Percentiles rank a stretch among this genome's conserved stretches.
phyloP scores from a whole-genome alignment of 2,888 invertebrate species.

The Clitarchus hookeri region DNA sequence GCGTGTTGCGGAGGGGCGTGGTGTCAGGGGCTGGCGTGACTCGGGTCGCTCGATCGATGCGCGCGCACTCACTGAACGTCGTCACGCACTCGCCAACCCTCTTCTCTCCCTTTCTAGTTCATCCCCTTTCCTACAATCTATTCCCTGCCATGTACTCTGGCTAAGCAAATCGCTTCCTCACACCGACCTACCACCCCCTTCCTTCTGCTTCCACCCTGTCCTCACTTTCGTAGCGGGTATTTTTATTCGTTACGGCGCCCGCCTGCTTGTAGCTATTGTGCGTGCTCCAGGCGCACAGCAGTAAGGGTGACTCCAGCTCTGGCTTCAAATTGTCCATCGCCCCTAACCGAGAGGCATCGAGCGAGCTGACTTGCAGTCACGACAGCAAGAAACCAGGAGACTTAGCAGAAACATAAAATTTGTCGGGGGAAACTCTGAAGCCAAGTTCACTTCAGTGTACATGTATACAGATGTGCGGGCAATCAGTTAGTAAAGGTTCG shows the following conservation, averaged over 20 bases:
- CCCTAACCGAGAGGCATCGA: too few species aligned
- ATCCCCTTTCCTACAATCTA: background rate
- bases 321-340: too few species aligned
- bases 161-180: slow-evolving; percentile 11
- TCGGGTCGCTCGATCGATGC: background rate
- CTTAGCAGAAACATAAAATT: too few species aligned
- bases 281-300: background rate
- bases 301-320: too few species aligned
- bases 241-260: background rate
- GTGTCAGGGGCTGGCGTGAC: slow-evolving; percentile 22
- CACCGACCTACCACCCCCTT: background rate
- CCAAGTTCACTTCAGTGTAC: too few species aligned
- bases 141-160: background rate
- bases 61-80: background rate
- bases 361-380: too few species aligned
- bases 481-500: too few species aligned
- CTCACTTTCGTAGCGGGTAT: background rate
- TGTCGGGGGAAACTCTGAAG: too few species aligned
- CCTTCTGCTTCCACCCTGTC: background rate
- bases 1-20: background rate
- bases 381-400: too few species aligned
- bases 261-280: background rate
- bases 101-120: background rate
- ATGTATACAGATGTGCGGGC: too few species aligned
- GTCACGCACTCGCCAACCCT: background rate